Evolutionary conservation across 2,797 vertebrate genomes (phyloP).

Genomic region (Hybognathus amarus): DNA sequence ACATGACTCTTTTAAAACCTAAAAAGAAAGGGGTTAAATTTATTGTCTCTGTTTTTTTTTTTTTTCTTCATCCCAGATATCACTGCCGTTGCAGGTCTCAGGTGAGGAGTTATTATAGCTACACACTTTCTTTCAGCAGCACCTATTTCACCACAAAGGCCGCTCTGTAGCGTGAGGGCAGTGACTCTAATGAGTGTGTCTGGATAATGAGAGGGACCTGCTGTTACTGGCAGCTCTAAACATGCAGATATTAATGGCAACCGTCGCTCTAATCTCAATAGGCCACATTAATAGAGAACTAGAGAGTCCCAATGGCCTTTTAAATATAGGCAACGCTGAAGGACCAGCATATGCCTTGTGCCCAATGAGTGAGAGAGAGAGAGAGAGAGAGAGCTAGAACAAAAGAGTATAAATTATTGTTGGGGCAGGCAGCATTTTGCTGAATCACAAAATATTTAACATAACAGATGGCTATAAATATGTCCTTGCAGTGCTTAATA

Average conservation of each 20-base stretch:
- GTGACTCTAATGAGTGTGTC: slow-evolving; percentile 36
- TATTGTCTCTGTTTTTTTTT: not conserved
- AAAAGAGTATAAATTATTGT: slow-evolving; percentile 24
- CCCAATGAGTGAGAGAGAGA: slow-evolving; percentile 32
- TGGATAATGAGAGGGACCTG: slow-evolving; percentile 57
- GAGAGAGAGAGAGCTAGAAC: not conserved
- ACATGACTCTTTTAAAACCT: not conserved
- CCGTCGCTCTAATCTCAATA: slow-evolving; percentile 53
- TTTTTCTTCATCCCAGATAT: not conserved
- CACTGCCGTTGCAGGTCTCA: slow-evolving; percentile 38
- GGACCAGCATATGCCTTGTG: slow-evolving; percentile 43
- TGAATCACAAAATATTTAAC: not conserved
- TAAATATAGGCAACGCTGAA: slow-evolving; percentile 50
- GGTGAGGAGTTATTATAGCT: slow-evolving; percentile 41
- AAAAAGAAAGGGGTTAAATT: not conserved
- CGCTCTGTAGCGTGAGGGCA: slow-evolving; percentile 30
- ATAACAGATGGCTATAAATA: slow-evolving; percentile 12
- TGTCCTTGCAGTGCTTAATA: not conserved
- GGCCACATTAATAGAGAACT: slow-evolving; percentile 50
- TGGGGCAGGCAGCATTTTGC: not conserved
- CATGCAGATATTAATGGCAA: slow-evolving; percentile 55
- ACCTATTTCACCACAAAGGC: slow-evolving; percentile 52
- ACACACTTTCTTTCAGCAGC: slow-evolving; percentile 41
- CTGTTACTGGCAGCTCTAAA: slow-evolving; percentile 57
- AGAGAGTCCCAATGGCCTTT: slow-evolving; percentile 44